These are phyloP conservation scores for Progne subis DNA, from an alignment of 2,113 vertebrate species.

Conservation along the genomic window DNA sequence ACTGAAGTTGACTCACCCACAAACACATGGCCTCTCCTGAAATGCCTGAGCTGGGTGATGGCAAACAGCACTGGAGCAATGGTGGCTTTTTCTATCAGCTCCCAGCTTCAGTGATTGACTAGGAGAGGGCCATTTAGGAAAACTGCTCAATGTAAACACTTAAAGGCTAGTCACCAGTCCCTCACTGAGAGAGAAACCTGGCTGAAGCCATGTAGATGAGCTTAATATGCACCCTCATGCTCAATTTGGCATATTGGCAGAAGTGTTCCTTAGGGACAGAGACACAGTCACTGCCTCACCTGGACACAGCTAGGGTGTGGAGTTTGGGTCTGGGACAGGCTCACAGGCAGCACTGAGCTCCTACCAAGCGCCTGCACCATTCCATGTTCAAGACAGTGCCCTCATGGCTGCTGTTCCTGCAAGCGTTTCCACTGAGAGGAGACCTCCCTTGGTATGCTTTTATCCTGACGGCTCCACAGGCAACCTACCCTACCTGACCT, in stretches of 20 bases:
- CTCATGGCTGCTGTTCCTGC: neutral
- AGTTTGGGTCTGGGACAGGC: neutral
- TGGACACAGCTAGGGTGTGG: neutral
- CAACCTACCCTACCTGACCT: neutral
- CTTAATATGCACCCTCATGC: neutral
- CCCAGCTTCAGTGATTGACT: neutral
- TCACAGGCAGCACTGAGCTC: neutral
- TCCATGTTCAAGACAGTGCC: neutral
- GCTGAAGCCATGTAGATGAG: neutral
- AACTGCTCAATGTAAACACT: neutral
- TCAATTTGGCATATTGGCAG: fast-evolving
- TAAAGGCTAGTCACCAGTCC: neutral
- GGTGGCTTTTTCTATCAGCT: fast-evolving
- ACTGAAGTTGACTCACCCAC: neutral
- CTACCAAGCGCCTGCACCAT: neutral
- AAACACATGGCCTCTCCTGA: neutral
- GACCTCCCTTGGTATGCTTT: neutral
- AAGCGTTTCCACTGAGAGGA: neutral
- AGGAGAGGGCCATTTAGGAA: neutral
- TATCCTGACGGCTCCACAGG: neutral
- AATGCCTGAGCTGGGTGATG: neutral
- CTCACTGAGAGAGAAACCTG: neutral
- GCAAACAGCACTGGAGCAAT: neutral
- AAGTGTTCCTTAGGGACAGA: neutral
- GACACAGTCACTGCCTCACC: neutral